phyloP scores from a whole-genome alignment of 1,140 invertebrate species.

The Callitettix versicolor region DNA sequence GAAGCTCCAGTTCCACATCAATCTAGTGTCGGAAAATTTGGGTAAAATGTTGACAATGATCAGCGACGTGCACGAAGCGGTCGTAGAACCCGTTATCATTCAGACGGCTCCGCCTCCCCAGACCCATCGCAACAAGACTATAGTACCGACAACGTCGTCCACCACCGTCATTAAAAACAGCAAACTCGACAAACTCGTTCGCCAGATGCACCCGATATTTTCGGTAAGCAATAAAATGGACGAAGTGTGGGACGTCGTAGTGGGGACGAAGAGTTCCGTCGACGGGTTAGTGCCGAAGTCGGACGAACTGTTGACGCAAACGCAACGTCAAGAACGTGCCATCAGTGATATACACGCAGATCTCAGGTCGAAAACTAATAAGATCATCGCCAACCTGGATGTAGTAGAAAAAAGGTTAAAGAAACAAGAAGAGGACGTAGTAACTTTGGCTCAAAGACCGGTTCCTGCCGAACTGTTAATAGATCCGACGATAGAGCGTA shows the following conservation, averaged over 20 bases:
- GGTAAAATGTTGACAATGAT: slow-evolving; percentile 64
- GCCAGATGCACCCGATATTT: slow-evolving; percentile 69
- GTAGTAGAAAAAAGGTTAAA: slow-evolving; percentile 72
- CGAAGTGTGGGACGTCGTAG: slow-evolving; percentile 78
- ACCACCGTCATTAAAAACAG: slow-evolving; percentile 46
- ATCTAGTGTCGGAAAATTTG: slow-evolving; percentile 67
- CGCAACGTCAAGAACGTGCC: slow-evolving; percentile 72
- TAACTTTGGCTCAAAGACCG: slow-evolving; percentile 54
- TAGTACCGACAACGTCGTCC: slow-evolving; percentile 17
- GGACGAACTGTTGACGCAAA: slow-evolving; percentile 71
- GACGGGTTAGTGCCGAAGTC: slow-evolving; percentile 75
- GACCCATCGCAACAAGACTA: slow-evolving; percentile 31
- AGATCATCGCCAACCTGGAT: slow-evolving; percentile 77
- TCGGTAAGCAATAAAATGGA: slow-evolving; percentile 77
- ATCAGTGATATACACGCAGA: slow-evolving; percentile 80
- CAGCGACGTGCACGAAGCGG: slow-evolving; percentile 65
- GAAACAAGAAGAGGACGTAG: slow-evolving; percentile 69
- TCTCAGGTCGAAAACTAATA: slow-evolving; percentile 65
- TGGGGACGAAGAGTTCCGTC: slow-evolving; percentile 74
- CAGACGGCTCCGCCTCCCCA: slow-evolving; percentile 10
- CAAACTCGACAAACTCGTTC: slow-evolving; percentile 64
- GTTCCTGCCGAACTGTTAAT: slow-evolving; percentile 53
- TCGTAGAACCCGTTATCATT: slow-evolving; percentile 44
- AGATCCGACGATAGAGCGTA: slow-evolving; percentile 63
- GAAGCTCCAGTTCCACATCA: slow-evolving; percentile 74